Base-by-base conservation (phyloP, 2,113 vertebrate species). In the Acrocephalus kingi region DNA sequence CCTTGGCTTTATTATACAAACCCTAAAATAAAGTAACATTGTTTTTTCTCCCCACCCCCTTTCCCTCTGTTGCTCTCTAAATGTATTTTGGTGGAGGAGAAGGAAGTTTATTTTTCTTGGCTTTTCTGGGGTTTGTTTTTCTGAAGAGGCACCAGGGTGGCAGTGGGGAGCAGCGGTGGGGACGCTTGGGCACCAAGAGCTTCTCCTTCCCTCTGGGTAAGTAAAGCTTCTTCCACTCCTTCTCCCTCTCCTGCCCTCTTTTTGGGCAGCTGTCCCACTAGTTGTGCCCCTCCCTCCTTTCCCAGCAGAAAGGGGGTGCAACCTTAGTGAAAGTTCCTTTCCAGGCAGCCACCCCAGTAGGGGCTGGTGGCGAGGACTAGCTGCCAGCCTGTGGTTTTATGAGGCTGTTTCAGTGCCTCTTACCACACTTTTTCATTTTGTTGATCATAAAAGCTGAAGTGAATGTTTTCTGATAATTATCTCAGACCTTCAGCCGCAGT, bases 51-150 rank as follows among this genome's bases (percentile, higher is more conserved):
- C 64, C 48, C 27, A 46, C 23, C 2, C 43, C 7, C 39, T 55
- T 51, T 76, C 62, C 31, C 59, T 76, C 59, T 66, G 11, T 28
- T 68, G 41, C 62, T 73, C 91, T 94, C 58, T 72, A 49, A 66
- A 67, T 35, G 45, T 67, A n/a, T 85, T 88, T 86, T 75, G 46
- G 41, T 92, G 52, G 28, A 71, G 51, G 72, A 93, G 64, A 90
- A 69, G 75, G 23, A 67, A 94, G 55, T 73, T 90, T 80, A 45
- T 90, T 96, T 94, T 93, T 84, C 92, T 91, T 87, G 77, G 83
- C 27, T 84, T 94, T 92, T 89, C 75, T 66, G 27, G 46, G 28
- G n/a, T 83, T 94, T 93, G 72, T 89, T 96, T 83, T 81, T 61
- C 58, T 72, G 52, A 76, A 68, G 69, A 71, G 92, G 84, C 82